Evolutionary conservation across 1,140 invertebrate species (phyloP), one percentile per base, ranked within the genome.

Genomic region (Aradophagus sp.): DNA sequence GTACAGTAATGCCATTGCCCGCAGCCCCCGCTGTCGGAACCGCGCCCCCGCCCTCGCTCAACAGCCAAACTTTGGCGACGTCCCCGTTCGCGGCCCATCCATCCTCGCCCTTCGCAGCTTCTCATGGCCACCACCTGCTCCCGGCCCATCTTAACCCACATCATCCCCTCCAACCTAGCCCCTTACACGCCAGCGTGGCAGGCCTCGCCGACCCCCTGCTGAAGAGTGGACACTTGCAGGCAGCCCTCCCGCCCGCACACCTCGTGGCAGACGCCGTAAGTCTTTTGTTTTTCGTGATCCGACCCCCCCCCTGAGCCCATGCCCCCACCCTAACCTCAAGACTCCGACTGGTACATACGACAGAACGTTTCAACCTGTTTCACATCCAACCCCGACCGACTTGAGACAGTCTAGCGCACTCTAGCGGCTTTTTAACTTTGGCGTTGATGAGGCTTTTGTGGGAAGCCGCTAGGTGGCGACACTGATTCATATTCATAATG

Each of bases 141-240:
- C 86, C 85, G 70, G 73, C 80, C 78, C 84, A 85, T 77, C 79
- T 82, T 75, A 84, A 80, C 77, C 80, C 84, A 79, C 84, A 86
- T 80, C 84, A 85, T 83, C 83, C 84, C 77, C 75, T 86, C 78
- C 84, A 87, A 77, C 81, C 84, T 65, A 83, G 80, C 80, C 84
- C 87, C 86, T 82, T 87, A 86, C 87, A 87, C 85, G 85, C 86
- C 86, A 88, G 78, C 88, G 87, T 90, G 87, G 87, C 88, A 89
- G 90, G 90, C 88, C 89, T 89, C 82, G 86, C 88, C 83, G 88
- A 88, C 83, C 90, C 90, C 84, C 87, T 91, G 87, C 89, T 91
- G 89, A 91, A 92, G 88, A 89, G 91, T 88, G 90, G 90, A 87
- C 91, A 91, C 86, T 89, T 92, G 84, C 89, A 88, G 88, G 91